Conservation (phyloP, 2,888 invertebrate species). For the Parapristionchus giblindavisi region DNA sequence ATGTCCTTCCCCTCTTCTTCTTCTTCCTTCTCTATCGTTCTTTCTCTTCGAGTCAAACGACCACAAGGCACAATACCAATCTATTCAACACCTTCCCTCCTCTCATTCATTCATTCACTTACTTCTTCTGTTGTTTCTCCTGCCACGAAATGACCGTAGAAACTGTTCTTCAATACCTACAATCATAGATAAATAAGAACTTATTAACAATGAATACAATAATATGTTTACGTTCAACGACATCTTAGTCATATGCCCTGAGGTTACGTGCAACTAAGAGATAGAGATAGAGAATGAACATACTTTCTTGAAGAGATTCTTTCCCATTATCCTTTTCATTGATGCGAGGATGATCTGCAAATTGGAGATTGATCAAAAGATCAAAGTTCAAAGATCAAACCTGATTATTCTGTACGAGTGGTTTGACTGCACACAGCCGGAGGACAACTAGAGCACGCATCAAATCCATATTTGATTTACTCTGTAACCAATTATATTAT, state of each 20-base stretch:
- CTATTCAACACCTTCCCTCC: neutral
- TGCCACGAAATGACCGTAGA: slow-evolving; percentile 99
- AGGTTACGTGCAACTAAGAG: too few relatives aligned
- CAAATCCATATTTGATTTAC: slow-evolving; percentile 66
- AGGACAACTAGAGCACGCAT: slow-evolving; percentile 65
- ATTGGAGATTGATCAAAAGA: neutral
- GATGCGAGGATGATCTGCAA: slow-evolving; percentile 49
- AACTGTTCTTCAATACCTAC: slow-evolving; percentile 84
- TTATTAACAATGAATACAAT: too few relatives aligned
- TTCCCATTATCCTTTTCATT: slow-evolving; percentile 54
- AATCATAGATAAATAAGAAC: too few relatives aligned
- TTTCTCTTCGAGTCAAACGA: neutral
- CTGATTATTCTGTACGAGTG: slow-evolving; percentile 65
- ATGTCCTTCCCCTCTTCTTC: neutral
- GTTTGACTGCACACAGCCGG: slow-evolving; percentile 57
- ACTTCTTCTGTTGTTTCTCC: slow-evolving; percentile 78
- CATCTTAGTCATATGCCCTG: too few relatives aligned
- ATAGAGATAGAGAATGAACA: too few relatives aligned
- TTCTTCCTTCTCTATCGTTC: neutral
- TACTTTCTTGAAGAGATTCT: slow-evolving; percentile 48
- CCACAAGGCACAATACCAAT: neutral
- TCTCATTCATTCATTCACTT: slow-evolving; percentile 4
- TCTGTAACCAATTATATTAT: slow-evolving; percentile 56
- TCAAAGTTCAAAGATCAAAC: slow-evolving; percentile 15
- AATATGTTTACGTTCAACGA: too few relatives aligned